Conservation (phyloP, 2,113 vertebrate genomes). For the Perca fluviatilis region DNA sequence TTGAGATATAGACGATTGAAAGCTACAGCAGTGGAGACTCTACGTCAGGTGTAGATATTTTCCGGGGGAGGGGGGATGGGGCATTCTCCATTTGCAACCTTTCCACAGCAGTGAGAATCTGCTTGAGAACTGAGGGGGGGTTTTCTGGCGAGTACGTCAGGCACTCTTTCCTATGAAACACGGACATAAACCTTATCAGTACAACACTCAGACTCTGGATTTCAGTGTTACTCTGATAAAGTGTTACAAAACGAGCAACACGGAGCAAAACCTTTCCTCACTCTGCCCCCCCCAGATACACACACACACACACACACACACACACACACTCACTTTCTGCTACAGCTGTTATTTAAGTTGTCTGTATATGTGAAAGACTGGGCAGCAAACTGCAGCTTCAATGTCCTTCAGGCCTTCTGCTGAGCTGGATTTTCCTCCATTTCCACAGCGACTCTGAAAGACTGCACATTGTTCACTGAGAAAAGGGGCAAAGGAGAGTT, state of each 20-base stretch:
- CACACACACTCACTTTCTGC: background rate
- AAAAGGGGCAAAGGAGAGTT: slow-evolving; percentile 10
- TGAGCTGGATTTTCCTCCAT: slow-evolving; percentile 39
- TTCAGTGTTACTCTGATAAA: slow-evolving; percentile 42
- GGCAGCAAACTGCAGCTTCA: slow-evolving; percentile 29
- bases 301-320: no score
- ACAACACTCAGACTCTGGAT: slow-evolving; percentile 31
- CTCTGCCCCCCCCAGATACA: background rate
- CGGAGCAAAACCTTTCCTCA: slow-evolving; percentile 31
- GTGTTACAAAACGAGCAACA: slow-evolving; percentile 26
- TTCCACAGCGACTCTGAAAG: slow-evolving; percentile 32
- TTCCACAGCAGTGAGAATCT: slow-evolving; percentile 20
- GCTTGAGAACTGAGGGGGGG: slow-evolving; percentile 12
- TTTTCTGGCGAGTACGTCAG: background rate
- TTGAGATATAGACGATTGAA: slow-evolving; percentile 8
- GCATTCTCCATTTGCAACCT: slow-evolving; percentile 3
- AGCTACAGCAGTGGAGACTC: slow-evolving; percentile 45
- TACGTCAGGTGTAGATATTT: slow-evolving; percentile 59
- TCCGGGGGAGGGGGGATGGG: background rate
- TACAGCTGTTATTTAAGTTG: slow-evolving; percentile 32
- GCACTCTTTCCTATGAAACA: background rate
- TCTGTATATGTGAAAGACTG: slow-evolving; percentile 58
- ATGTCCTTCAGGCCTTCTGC: slow-evolving; percentile 7
- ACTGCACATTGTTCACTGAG: slow-evolving; percentile 23
- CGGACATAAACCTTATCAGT: background rate